Evolutionary conservation across 2,888 invertebrate species (phyloP), one percentile per base, ranked within the genome.

Genomic region (Escarpia spicata): DNA sequence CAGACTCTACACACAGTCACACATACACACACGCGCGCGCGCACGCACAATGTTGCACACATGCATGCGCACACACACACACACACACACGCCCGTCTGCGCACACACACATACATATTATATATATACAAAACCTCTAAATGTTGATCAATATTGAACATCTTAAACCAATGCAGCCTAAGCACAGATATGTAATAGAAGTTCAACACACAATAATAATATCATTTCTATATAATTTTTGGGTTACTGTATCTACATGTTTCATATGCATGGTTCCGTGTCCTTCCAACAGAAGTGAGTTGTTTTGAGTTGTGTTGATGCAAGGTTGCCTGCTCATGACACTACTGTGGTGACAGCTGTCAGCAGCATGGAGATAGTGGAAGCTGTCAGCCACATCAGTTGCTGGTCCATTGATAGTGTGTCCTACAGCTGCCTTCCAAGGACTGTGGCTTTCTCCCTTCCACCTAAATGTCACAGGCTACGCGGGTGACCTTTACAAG

Each of bases 21-120:
- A 19, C 90, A 90, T 1, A 15, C 90, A 15, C 19, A 90, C 19
- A 90, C 15, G 43, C 90, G 10, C 90, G 12, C 90, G 12, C 90
- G 12, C 90, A 31, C 90, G 12, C 90, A 90, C 90, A 37, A 19
- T 26, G 26, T 19, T n/a, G n/a, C 37, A 90, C 90, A 90, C 19
- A 90, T 12, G 19, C 43, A 90, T 15, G 19, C 43, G 19, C 90
- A 10, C 90, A 90, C 90, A 90, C 43, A 43, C 90, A 31, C 90
- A 90, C 43, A 90, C 90, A 90, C 12, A 90, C 90, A 90, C 90
- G 10, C 90, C 6, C 90, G 8, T 19, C 8, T 19, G 15, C 43
- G 19, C 90, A 90, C 90, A 90, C 90, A 37, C 90, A 43, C 90
- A 90, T 15, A 90, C 90, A n/a, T n/a, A n/a, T n/a, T n/a, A n/a